Conservation (phyloP, 2,888 invertebrate genomes). For the Acanthosepion lycidas region DNA sequence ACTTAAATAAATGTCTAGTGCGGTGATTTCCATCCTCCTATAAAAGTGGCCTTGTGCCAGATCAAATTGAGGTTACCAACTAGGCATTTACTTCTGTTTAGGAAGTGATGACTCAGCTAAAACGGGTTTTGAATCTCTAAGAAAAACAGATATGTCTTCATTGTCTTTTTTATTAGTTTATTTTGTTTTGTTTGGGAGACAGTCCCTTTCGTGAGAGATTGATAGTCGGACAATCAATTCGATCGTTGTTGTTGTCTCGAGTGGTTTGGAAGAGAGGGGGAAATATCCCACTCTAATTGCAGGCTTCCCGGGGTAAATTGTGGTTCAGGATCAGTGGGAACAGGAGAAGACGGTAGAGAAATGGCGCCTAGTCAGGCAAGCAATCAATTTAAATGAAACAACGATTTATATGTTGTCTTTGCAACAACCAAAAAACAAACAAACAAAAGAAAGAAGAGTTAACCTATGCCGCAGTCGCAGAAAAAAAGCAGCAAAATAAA, state of each 20-base stretch:
- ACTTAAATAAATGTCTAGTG: too few relatives aligned
- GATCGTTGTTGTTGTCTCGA: neutral
- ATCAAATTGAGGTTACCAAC: too few relatives aligned
- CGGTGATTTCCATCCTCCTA: too few relatives aligned
- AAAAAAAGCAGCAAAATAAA: neutral
- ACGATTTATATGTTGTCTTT: neutral
- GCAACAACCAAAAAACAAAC: neutral
- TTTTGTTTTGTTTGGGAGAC: too few relatives aligned
- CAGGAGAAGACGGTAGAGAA: neutral
- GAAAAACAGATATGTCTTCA: too few relatives aligned
- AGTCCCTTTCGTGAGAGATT: too few relatives aligned
- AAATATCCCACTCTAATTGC: neutral
- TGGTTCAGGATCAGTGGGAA: neutral
- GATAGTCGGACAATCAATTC: too few relatives aligned
- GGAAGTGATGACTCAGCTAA: too few relatives aligned
- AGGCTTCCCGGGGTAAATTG: neutral
- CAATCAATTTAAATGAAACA: neutral
- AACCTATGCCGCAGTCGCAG: neutral
- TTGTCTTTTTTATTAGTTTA: too few relatives aligned
- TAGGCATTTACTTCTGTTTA: too few relatives aligned
- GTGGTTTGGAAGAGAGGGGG: neutral
- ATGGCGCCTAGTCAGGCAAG: slow-evolving; percentile 3
- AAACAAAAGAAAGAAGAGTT: neutral
- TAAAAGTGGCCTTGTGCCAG: too few relatives aligned
- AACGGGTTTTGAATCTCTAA: too few relatives aligned